These are phyloP conservation scores for Centropus bengalensis DNA, from an alignment of 2,113 vertebrate species.

Conservation along the genomic window DNA sequence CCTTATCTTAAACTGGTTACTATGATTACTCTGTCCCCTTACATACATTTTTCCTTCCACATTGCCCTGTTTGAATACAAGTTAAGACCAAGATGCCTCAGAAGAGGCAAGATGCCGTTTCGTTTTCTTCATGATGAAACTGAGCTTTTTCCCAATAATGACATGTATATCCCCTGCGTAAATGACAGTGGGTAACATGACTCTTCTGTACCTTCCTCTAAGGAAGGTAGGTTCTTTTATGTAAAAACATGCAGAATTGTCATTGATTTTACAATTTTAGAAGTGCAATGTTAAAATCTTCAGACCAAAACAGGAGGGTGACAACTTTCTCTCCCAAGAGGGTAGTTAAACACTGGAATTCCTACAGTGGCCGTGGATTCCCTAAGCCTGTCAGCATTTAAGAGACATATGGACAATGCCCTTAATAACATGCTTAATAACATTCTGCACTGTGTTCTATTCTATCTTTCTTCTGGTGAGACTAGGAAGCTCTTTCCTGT, in stretches of 20 bases:
- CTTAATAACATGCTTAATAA: not conserved
- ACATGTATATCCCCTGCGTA: not conserved
- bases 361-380: not conserved
- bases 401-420: not conserved
- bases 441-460: not conserved
- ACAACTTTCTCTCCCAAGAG: not conserved
- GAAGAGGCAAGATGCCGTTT: not conserved
- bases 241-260: not conserved
- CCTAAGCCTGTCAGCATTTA: not conserved
- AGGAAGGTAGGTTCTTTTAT: not conserved
- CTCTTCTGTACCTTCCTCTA: not conserved
- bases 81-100: not conserved
- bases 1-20: not conserved
- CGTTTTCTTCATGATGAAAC: not conserved
- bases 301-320: not conserved
- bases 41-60: not conserved
- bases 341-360: not conserved
- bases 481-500: not conserved
- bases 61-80: no score
- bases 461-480: not conserved
- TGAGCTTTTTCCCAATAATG: not conserved
- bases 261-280: not conserved
- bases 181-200: not conserved
- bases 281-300: not conserved
- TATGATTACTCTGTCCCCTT: no score